Conservation (phyloP, 2,113 vertebrate genomes). For the Maylandia zebra region DNA sequence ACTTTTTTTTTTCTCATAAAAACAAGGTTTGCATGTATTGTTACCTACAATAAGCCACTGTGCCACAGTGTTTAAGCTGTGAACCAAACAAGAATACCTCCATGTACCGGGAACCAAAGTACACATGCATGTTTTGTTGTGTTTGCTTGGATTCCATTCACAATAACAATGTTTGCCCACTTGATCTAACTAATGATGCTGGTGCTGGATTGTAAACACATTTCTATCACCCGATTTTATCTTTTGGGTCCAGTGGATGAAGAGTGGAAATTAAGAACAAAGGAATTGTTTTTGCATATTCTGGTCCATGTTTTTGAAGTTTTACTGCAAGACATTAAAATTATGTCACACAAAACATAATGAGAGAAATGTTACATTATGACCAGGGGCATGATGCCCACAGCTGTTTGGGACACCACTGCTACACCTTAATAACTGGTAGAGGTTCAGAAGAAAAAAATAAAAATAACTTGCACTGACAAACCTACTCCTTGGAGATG, state of each 20-base stretch:
- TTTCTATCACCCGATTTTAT: not conserved
- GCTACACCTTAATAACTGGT: not conserved
- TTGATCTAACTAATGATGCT: not conserved
- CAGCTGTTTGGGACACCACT: not conserved
- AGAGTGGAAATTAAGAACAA: not conserved
- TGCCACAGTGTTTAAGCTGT: not conserved
- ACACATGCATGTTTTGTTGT: not conserved
- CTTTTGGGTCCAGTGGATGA: not conserved
- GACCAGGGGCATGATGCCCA: not conserved
- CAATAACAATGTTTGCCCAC: not conserved
- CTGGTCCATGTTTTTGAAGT: not conserved
- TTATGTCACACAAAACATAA: not conserved
- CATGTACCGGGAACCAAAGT: not conserved
- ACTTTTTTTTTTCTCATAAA: not conserved
- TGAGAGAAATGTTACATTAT: not conserved
- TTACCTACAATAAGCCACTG: not conserved
- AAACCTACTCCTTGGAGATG: not conserved
- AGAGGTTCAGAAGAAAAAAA: not conserved
- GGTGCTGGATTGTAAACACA: not conserved
- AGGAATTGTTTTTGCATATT: not conserved
- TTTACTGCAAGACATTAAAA: not conserved
- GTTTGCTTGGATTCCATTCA: not conserved
- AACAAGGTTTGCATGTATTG: not conserved
- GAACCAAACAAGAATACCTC: not conserved
- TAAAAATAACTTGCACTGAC: not conserved